Conservation (phyloP, 2,888 invertebrate species). For the Cheilosia pagana region DNA sequence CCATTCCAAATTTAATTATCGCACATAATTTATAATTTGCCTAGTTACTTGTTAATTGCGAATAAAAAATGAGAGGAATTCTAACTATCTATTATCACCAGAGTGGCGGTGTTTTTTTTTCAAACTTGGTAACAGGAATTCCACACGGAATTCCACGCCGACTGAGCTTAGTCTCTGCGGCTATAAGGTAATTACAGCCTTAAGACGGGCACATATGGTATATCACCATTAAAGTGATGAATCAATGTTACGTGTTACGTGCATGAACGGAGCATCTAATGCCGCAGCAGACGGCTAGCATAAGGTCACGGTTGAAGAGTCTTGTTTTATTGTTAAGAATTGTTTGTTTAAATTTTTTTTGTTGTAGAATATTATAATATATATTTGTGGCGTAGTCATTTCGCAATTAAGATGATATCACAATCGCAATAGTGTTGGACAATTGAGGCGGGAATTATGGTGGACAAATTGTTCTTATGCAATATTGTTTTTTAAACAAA, state of each 20-base stretch:
- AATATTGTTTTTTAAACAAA: background rate
- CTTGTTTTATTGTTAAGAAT: slow-evolving; percentile 6
- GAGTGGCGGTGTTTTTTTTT: background rate
- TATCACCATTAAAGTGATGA: slow-evolving; percentile 35
- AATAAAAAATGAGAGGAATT: slow-evolving; percentile 11
- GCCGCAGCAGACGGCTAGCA: slow-evolving; percentile 28
- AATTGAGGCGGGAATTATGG: background rate
- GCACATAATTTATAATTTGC: slow-evolving; percentile 28
- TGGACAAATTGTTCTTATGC: slow-evolving; percentile 13
- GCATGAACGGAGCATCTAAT: slow-evolving; percentile 45
- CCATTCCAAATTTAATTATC: slow-evolving; percentile 35
- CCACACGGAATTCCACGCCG: slow-evolving; percentile 9
- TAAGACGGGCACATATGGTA: slow-evolving; percentile 7
- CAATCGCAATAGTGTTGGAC: background rate
- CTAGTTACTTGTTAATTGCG: slow-evolving; percentile 25
- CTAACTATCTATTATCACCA: slow-evolving; percentile 10
- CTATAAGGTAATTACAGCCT: slow-evolving; percentile 33
- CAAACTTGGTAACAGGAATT: slow-evolving; percentile 14
- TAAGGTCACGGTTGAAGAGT: slow-evolving; percentile 50
- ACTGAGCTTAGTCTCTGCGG: slow-evolving; percentile 3
- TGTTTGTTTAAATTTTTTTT: background rate
- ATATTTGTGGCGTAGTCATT: slow-evolving; percentile 25
- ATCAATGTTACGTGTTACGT: slow-evolving; percentile 56
- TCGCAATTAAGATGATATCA: slow-evolving; percentile 39
- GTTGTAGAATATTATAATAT: slow-evolving; percentile 14